Evolutionary conservation across 2,113 vertebrate genomes (phyloP).

Genomic region (Toxotes jaculatrix): DNA sequence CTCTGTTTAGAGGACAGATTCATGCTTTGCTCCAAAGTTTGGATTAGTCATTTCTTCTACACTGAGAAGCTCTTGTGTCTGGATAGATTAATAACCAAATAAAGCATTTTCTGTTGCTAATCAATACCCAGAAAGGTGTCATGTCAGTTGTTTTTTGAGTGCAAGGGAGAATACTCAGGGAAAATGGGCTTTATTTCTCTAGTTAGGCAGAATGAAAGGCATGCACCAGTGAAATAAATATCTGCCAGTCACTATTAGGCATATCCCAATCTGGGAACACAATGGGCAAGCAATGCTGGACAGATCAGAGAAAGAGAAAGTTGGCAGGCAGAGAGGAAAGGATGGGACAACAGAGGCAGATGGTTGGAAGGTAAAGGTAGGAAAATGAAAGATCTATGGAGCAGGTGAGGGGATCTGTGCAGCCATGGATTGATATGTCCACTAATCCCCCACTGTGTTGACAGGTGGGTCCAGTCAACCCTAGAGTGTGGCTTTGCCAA

Average conservation of each 20-base stretch:
- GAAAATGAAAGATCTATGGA: slow-evolving; percentile 46
- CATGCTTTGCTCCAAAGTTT: not conserved
- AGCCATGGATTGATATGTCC: slow-evolving; percentile 65
- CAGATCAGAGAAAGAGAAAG: slow-evolving; percentile 42
- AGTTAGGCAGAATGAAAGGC: not conserved
- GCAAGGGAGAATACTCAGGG: not conserved
- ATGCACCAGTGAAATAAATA: slow-evolving; percentile 10
- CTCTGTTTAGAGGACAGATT: not conserved
- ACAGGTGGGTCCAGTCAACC: slow-evolving; percentile 72
- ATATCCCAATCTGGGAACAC: slow-evolving; percentile 32
- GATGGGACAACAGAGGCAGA: slow-evolving; percentile 48
- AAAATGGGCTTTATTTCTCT: not conserved
- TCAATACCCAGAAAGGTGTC: not conserved
- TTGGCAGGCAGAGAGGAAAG: slow-evolving; percentile 52
- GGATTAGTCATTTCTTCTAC: not conserved
- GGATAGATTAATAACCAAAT: not conserved
- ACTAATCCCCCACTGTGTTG: slow-evolving; percentile 59
- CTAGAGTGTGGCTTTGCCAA: slow-evolving; percentile 48
- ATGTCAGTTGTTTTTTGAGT: not conserved
- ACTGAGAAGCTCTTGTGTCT: not conserved
- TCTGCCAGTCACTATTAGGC: slow-evolving; percentile 34
- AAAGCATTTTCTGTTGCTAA: not conserved
- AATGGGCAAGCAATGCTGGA: slow-evolving; percentile 32
- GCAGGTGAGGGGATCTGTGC: slow-evolving; percentile 63
- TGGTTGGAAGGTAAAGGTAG: slow-evolving; percentile 60